Base-by-base conservation (phyloP, 2,888 invertebrate genomes). In the Drosophila formosana region DNA sequence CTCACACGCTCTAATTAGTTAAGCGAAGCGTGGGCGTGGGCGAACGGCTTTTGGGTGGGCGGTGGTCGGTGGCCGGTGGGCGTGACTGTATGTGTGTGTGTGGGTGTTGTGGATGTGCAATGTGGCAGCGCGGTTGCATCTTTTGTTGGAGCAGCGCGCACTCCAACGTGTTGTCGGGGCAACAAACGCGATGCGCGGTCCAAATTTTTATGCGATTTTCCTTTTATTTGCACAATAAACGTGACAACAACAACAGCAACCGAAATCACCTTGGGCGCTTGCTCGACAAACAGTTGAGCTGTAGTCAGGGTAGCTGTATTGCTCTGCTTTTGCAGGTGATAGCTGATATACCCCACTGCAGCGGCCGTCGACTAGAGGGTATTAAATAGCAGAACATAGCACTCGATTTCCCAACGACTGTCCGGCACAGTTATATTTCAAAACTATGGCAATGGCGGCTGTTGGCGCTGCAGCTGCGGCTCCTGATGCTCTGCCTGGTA, bases 1-100 rank as follows among this genome's bases (percentile, higher is more conserved):
- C 67, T 64, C 78, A 74, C 60, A 68, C 78, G 60, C 75, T 79
- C 79, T 87, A 87, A 83, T 87, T 87, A 83, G 83, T 77, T 79
- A 81, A 87, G 79, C 79, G 87, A 84, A 70, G 87, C 83, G 67
- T 79, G 71, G 69, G 64, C 69, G 18, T 18, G 18, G 63, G 53
- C 39, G 60, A 74, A 46, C 66, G 57, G 41, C 52, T 23, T 52
- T 70, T 43, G 45, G 50, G 41, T 34, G 34, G 32, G 57, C 43
- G 39, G 34, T 18, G 56, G 68, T 13, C 9, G 45, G 28, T 18
- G 56, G 68, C n/a, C 9, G 45, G 28, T 32, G 34, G 23, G 23
- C n/a, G 23, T 41, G 26, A 47, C 8, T 41, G 45, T 34, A n/a
- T 13, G 41, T 43, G 23, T 3, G 34, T n/a, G 37, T n/a, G 6